Conservation (phyloP, 1,140 invertebrate species). For the Venturia canescens region DNA sequence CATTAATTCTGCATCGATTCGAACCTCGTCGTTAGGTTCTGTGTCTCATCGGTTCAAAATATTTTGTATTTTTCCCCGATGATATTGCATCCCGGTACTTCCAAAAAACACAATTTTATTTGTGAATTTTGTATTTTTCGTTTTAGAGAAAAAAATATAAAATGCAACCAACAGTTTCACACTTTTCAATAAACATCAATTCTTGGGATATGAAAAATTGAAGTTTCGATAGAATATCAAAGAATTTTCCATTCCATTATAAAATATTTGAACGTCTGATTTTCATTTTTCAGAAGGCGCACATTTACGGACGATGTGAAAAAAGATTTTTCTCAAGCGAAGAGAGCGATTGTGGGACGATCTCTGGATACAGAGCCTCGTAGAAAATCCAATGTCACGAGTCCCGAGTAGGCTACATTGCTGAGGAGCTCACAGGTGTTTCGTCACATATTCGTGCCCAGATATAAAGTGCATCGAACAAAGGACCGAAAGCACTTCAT, state of each 20-base stretch:
- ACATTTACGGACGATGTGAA: not conserved
- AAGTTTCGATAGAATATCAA: no score
- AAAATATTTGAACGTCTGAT: not conserved
- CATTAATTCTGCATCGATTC: no score
- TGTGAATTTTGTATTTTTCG: no score
- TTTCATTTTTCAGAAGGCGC: not conserved
- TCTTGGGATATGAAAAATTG: no score
- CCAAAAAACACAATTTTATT: no score
- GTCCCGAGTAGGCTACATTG: not conserved
- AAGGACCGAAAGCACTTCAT: conserved; percentile 67
- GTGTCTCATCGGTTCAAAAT: no score
- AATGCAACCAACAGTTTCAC: no score
- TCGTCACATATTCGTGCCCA: not conserved
- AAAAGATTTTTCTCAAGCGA: not conserved
- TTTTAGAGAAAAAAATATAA: no score
- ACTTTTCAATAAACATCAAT: no score
- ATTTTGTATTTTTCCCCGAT: not conserved
- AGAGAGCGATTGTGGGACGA: conserved; percentile 4
- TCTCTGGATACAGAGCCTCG: not conserved
- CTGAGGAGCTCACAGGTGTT: conserved; percentile 1
- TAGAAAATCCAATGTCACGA: conserved; percentile 7
- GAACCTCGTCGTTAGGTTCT: no score
- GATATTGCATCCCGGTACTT: no score
- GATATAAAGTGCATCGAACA: conserved; percentile 9
- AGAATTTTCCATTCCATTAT: no score